A percentile compares a stretch with the other conserved stretches of the same genome.
These are phyloP conservation scores for Mellivora capensis DNA, from an alignment of 2,113 vertebrate species.

Conservation along the genomic window DNA sequence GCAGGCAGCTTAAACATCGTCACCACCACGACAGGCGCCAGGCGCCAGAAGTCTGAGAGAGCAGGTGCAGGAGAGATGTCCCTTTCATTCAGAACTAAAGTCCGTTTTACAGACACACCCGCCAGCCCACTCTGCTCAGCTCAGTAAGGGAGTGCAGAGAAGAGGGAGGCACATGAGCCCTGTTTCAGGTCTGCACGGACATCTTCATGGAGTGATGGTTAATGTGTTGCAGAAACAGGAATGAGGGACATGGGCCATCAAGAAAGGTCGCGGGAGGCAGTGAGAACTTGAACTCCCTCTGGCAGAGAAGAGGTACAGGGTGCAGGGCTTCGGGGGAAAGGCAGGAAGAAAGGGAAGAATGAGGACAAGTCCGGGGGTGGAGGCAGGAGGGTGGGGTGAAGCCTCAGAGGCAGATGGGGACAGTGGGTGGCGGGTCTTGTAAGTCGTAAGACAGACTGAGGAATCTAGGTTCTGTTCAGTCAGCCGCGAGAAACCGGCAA, in stretches of 20 bases:
- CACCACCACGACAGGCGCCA: not conserved
- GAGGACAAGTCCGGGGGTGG: not conserved
- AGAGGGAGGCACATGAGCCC: not conserved
- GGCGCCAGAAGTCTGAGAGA: not conserved
- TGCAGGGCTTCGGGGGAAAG: not conserved
- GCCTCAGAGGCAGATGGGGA: not conserved
- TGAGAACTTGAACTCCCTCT: too few relatives aligned
- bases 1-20: not conserved
- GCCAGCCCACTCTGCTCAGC: too few relatives aligned
- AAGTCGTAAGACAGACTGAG: too few relatives aligned
- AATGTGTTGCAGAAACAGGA: not conserved
- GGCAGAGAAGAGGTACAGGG: too few relatives aligned
- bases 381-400: too few relatives aligned
- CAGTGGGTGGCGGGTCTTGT: rapidly evolving
- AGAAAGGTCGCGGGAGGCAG: not conserved
- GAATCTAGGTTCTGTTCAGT: too few relatives aligned
- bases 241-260: rapidly evolving
- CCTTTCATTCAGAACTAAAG: not conserved
- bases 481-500: not conserved
- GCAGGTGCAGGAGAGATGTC: rapidly evolving
- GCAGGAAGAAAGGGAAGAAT: not conserved
- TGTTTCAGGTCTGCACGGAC: rapidly evolving
- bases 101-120: rapidly evolving
- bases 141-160: not conserved
- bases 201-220: not conserved